phyloP scores from a whole-genome alignment of 2,888 invertebrate species.

The Blastobasis adustella region DNA sequence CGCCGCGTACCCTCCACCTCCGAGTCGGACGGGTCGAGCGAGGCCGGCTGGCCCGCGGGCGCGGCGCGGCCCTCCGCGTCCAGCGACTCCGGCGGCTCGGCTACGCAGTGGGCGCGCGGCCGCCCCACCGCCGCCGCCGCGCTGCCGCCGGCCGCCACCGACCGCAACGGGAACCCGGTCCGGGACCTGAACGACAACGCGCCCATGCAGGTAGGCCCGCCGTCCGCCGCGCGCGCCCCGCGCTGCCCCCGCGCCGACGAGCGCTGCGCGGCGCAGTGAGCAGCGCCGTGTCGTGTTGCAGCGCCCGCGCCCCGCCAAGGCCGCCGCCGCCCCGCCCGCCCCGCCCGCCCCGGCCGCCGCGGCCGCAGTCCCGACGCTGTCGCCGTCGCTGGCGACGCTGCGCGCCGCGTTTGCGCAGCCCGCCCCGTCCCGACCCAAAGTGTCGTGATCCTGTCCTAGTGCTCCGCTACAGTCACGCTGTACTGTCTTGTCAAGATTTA shows the following conservation, averaged over 20 bases:
- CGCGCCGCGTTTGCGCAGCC: background rate
- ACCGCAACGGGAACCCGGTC: no score
- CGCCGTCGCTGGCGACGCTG: background rate
- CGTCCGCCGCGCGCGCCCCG: no score
- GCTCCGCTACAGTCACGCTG: no score
- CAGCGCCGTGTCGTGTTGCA: no score
- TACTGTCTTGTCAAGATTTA: no score
- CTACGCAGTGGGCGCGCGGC: background rate
- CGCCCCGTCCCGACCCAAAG: background rate
- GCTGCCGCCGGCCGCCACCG: no score
- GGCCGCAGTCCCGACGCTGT: background rate
- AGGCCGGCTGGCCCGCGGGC: slow-evolving; percentile 1
- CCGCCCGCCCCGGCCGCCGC: background rate
- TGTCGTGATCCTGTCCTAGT: background rate
- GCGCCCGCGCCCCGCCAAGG: no score
- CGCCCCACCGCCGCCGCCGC: slow-evolving; percentile 5
- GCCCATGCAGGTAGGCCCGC: no score
- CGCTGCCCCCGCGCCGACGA: no score
- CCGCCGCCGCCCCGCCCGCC: slow-evolving; percentile 8
- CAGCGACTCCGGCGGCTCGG: background rate
- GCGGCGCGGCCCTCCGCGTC: background rate
- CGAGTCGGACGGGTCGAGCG: slow-evolving; percentile 16
- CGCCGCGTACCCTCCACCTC: no score
- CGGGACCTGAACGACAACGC: no score
- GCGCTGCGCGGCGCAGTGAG: no score